phyloP scores from a whole-genome alignment of 1,140 invertebrate genomes.

The Drosophila sproati region DNA sequence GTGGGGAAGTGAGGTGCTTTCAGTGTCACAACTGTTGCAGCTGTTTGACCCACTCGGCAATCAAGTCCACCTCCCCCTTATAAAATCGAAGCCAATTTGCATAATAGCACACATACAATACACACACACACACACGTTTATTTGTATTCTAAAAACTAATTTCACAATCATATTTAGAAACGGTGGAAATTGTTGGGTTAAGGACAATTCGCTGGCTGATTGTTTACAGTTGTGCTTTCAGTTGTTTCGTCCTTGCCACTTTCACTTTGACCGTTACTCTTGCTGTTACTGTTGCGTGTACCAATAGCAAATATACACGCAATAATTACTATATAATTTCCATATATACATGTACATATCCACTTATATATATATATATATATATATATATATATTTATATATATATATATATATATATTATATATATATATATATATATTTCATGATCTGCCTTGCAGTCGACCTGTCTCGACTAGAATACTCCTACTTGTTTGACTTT shows the following conservation, averaged over 20 bases:
- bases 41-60: constrained; percentile 10
- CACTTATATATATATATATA: not conserved
- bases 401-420: not conserved
- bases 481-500: no score
- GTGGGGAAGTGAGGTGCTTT: not conserved
- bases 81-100: constrained; percentile 22
- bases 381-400: not conserved
- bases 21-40: constrained; percentile 16
- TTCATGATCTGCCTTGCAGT: not conserved
- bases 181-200: not conserved
- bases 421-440: not conserved
- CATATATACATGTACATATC: not conserved
- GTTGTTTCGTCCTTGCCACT: not conserved
- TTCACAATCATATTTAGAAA: no score
- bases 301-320: not conserved
- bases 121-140: not conserved
- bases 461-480: not conserved
- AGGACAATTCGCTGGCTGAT: not conserved
- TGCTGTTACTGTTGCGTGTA: not conserved
- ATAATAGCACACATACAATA: not conserved
- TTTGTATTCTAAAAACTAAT: not conserved
- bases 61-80: no score
- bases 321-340: not conserved
- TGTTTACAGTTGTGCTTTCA: not conserved
- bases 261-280: not conserved